Percentiles rank a stretch among this genome's conserved stretches.
Conservation (phyloP, 2,888 invertebrate species). For the Aplocera efformata region DNA sequence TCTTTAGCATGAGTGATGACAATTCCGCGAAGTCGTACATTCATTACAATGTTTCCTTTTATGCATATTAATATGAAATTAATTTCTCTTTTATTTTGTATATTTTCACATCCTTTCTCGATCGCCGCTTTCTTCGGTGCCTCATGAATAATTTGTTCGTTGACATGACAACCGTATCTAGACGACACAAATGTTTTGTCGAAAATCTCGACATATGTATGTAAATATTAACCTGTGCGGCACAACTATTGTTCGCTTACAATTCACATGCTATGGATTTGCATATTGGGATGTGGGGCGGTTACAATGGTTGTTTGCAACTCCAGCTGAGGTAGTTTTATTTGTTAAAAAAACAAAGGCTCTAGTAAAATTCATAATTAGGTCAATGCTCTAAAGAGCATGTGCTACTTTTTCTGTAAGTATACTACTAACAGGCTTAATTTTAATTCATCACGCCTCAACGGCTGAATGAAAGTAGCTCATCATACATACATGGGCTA, state of each 20-base stretch:
- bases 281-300: constrained; percentile 73
- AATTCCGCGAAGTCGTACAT: constrained; percentile 20
- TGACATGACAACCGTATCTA: constrained; percentile 32
- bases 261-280: constrained; percentile 63
- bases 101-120: constrained; percentile 20
- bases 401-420: no score
- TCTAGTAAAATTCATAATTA: no score
- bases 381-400: no score
- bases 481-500: no score
- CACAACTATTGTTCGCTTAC: constrained; percentile 64
- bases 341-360: no score
- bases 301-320: constrained; percentile 45
- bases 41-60: constrained; percentile 9
- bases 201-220: constrained; percentile 51
- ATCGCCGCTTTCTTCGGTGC: constrained; percentile 36
- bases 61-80: constrained; percentile 18
- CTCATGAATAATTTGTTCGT: constrained; percentile 37
- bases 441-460: no score
- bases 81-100: constrained; percentile 15
- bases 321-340: neutral
- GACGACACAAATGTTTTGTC: constrained; percentile 38
- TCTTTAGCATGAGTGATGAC: constrained; percentile 21
- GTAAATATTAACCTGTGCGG: constrained; percentile 54
- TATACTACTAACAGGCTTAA: no score
- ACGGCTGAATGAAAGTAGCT: no score